phyloP scores from a whole-genome alignment of 2,113 vertebrate species.

The Scomber colias region DNA sequence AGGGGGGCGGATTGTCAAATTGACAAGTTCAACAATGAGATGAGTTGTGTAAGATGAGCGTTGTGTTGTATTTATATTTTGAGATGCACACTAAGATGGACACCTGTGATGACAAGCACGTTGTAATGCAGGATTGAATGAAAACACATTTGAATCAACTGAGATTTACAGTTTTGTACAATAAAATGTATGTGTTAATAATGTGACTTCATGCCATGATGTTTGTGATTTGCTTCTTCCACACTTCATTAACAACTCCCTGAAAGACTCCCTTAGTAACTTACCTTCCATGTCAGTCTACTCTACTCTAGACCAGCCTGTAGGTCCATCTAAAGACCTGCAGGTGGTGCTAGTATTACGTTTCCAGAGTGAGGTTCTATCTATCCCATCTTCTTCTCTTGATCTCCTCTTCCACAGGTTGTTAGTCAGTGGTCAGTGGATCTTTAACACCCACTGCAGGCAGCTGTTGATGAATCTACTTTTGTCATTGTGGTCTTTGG shows the following conservation, averaged over 20 bases:
- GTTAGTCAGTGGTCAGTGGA: too few species aligned
- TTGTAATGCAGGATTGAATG: neutral
- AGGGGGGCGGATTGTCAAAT: neutral
- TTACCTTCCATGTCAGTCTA: too few species aligned
- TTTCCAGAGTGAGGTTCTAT: too few species aligned
- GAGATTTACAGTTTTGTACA: constrained; percentile 61
- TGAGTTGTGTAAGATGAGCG: neutral
- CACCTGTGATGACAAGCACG: neutral
- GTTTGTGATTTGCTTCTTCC: neutral
- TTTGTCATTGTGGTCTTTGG: too few species aligned
- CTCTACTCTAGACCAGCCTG: too few species aligned
- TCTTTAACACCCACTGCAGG: too few species aligned
- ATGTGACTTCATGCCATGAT: constrained; percentile 2
- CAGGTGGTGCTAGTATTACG: too few species aligned
- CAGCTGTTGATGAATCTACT: too few species aligned
- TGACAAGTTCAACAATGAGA: neutral
- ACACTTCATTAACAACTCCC: neutral
- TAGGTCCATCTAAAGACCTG: too few species aligned
- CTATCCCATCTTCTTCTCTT: too few species aligned
- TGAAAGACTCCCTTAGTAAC: too few species aligned
- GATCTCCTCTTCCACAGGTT: too few species aligned
- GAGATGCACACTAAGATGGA: constrained; percentile 7
- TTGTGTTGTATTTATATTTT: constrained; percentile 53
- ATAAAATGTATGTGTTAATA: constrained; percentile 52
- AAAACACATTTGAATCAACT: constrained; percentile 29